Percentiles rank a stretch among this genome's conserved stretches.
Conservation (phyloP, 2,888 invertebrate species). For the Norana najaformis region DNA sequence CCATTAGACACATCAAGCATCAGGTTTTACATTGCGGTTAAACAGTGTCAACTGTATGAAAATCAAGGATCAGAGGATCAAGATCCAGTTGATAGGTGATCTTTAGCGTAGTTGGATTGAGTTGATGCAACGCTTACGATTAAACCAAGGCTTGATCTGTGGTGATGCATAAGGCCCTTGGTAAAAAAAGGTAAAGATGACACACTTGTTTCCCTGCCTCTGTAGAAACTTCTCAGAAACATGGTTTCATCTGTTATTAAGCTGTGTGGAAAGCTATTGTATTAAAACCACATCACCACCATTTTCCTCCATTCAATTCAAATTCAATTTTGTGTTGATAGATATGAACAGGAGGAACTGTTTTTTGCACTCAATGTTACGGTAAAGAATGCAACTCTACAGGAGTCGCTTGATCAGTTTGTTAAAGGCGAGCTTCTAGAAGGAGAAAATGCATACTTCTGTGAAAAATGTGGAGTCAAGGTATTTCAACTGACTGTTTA, state of each 20-base stretch:
- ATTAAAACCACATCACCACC: neutral
- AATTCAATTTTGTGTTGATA: conserved; percentile 43
- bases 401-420: conserved; percentile 66
- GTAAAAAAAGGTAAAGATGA: too few species aligned
- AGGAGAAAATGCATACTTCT: conserved; percentile 67
- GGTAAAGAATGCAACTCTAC: conserved; percentile 64
- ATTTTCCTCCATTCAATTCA: neutral
- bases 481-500: conserved; percentile 47
- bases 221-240: neutral
- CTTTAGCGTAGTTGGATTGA: too few species aligned
- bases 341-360: conserved; percentile 65
- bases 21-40: too few species aligned
- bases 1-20: too few species aligned
- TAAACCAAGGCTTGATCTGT: too few species aligned
- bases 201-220: too few species aligned
- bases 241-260: neutral
- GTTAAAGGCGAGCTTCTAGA: conserved; percentile 66
- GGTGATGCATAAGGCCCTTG: too few species aligned
- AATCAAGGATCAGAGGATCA: too few species aligned
- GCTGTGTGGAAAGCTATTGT: neutral
- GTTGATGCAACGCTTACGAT: too few species aligned
- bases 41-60: too few species aligned
- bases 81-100: too few species aligned
- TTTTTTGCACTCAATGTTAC: conserved; percentile 66
- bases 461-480: conserved; percentile 66